Evolutionary conservation across 2,888 invertebrate genomes (phyloP).

Genomic region (Eutolmus rufibarbis): DNA sequence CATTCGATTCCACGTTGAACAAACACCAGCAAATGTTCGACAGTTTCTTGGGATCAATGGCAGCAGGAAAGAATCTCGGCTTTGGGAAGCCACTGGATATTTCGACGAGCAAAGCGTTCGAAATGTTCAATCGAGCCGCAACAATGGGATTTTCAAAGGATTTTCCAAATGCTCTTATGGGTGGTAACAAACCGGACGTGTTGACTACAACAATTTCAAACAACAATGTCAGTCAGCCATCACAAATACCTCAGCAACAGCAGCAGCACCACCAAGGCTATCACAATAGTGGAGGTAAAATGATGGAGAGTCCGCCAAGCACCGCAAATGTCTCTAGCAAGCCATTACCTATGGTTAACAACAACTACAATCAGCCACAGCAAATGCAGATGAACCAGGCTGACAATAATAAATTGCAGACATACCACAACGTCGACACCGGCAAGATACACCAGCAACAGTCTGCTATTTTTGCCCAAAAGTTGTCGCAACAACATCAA

Average conservation of each 20-base stretch:
- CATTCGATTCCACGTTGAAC: slow-evolving; percentile 35
- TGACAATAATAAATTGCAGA: slow-evolving; percentile 8
- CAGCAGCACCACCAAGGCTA: slow-evolving; percentile 47
- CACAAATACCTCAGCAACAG: slow-evolving; percentile 53
- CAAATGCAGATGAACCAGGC: slow-evolving; percentile 47
- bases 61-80: slow-evolving; percentile 57
- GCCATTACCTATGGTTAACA: not conserved
- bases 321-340: not conserved
- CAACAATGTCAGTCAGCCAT: slow-evolving; percentile 50
- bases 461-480: slow-evolving; percentile 52
- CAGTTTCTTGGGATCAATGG: slow-evolving; percentile 59
- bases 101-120: slow-evolving; percentile 60
- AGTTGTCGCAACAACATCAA: slow-evolving; percentile 51
- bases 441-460: slow-evolving; percentile 44
- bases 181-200: not conserved
- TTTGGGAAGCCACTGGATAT: slow-evolving; percentile 53
- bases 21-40: slow-evolving; percentile 56
- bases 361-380: slow-evolving; percentile 20
- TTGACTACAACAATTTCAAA: slow-evolving; percentile 49
- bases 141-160: slow-evolving; percentile 61
- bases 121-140: slow-evolving; percentile 62
- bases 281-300: not conserved
- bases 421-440: slow-evolving; percentile 27
- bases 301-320: not conserved
- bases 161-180: slow-evolving; percentile 50